phyloP scores from a whole-genome alignment of 1,140 invertebrate species.

The Zaprionus kolodkinae region DNA sequence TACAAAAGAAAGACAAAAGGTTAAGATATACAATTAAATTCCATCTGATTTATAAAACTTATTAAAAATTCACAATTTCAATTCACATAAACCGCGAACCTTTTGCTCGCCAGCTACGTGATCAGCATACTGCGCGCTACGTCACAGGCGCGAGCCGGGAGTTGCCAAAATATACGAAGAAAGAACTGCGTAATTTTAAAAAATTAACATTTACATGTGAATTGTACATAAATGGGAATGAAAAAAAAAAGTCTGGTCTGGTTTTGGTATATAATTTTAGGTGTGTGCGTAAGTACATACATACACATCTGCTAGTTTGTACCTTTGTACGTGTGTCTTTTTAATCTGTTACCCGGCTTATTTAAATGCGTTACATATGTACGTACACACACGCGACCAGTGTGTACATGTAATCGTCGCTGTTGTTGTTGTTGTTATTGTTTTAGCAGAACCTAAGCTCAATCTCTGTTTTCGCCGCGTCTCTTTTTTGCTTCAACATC shows the following conservation, averaged over 20 bases:
- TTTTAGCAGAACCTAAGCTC: constrained; percentile 5
- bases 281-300: not conserved
- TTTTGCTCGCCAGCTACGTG: constrained; percentile 9
- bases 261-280: constrained; percentile 22
- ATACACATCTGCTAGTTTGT: not conserved
- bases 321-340: not conserved
- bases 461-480: constrained; percentile 20
- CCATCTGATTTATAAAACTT: no score
- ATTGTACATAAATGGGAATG: constrained; percentile 18
- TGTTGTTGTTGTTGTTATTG: constrained; percentile 1
- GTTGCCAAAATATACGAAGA: constrained; percentile 15
- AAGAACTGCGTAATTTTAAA: constrained; percentile 39
- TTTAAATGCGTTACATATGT: constrained; percentile 34
- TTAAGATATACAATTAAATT: no score
- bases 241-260: constrained; percentile 1
- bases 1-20: no score
- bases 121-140: constrained; percentile 16
- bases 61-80: no score
- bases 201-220: constrained; percentile 26
- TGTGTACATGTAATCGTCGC: constrained; percentile 19
- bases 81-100: no score
- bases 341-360: constrained; percentile 40
- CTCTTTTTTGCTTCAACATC: constrained; percentile 20
- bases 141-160: constrained; percentile 22
- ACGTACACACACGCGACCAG: constrained; percentile 21